Evolutionary conservation across 2,888 invertebrate species (phyloP), one percentile per base, ranked within the genome.

Genomic region (Stenotaenia linearis): DNA sequence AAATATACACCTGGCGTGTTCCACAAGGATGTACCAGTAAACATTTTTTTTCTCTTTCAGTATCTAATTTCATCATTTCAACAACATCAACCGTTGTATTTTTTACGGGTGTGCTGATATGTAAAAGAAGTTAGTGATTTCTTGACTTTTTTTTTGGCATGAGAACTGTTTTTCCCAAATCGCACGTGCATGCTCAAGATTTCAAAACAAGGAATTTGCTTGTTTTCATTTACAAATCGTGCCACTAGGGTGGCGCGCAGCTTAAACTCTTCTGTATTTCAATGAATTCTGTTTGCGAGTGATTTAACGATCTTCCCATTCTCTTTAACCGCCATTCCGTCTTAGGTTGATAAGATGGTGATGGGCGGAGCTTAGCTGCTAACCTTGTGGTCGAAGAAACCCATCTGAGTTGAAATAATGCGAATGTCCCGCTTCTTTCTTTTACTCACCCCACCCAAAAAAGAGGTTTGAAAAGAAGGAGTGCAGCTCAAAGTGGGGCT

Each of bases 1-100:
- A 69, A 69, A 69, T 69, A 69, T 69, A 69, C 69, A 69, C 69
- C 69, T 69, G 69, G 69, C 69, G 69, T 69, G 69, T 69, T 69
- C 69, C 69, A 69, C 69, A 69, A 69, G 69, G 69, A 69, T 69
- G 69, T 69, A 69, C 69, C 69, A 69, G 69, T 69, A 69, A 69
- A 69, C 69, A 69, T 69, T 69, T 69, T 69, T 69, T 23, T 28
- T 25, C 69, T 69, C 28, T 69, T 5, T 69, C 45, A 45, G 25
- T 69, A 69, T 69, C 69, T 28, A 23, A 69, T 69, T 69, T 69
- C 69, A 69, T 25, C 25, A 69, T 69, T 69, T 28, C 69, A 69
- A 69, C 69, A 69, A 69, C 25, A 28, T 69, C 69, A 28, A 18
- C 18, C 50, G 50, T 50, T 69, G 69, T 69, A 10, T 23, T 28